Conservation (phyloP, 2,113 vertebrate genomes). For the Equus quagga region DNA sequence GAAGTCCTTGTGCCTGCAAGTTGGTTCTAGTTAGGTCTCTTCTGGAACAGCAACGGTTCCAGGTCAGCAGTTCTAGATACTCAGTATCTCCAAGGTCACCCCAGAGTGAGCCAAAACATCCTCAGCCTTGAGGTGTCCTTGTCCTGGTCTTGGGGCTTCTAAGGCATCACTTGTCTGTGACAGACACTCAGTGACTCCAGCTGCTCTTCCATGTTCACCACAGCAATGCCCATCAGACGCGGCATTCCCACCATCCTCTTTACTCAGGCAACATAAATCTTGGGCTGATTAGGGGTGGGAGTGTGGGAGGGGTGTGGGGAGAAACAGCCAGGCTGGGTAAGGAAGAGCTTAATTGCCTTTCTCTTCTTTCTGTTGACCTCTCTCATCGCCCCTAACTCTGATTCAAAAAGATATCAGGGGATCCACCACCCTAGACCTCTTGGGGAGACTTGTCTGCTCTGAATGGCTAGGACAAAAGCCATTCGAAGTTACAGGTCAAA, state of each 20-base stretch:
- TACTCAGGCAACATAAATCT: neutral
- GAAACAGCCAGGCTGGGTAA: neutral
- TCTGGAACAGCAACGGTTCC: neutral
- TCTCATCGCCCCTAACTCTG: neutral
- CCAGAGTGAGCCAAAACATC: neutral
- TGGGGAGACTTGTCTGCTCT: neutral
- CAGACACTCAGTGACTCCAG: neutral
- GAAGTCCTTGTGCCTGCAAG: neutral
- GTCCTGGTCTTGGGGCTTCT: neutral
- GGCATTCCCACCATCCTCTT: neutral
- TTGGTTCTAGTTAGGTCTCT: neutral
- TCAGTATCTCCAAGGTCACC: neutral
- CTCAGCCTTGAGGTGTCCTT: neutral
- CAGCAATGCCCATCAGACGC: neutral
- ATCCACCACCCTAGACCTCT: neutral
- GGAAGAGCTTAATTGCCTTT: neutral
- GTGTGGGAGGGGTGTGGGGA: neutral
- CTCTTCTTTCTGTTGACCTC: neutral
- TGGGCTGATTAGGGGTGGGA: neutral
- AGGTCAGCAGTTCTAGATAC: neutral
- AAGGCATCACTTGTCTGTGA: neutral
- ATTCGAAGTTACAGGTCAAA: neutral
- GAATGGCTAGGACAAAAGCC: neutral
- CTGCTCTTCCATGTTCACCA: fast-evolving
- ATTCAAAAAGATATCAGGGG: neutral